phyloP scores from a whole-genome alignment of 2,797 vertebrate genomes.

The Acanthurus tractus region DNA sequence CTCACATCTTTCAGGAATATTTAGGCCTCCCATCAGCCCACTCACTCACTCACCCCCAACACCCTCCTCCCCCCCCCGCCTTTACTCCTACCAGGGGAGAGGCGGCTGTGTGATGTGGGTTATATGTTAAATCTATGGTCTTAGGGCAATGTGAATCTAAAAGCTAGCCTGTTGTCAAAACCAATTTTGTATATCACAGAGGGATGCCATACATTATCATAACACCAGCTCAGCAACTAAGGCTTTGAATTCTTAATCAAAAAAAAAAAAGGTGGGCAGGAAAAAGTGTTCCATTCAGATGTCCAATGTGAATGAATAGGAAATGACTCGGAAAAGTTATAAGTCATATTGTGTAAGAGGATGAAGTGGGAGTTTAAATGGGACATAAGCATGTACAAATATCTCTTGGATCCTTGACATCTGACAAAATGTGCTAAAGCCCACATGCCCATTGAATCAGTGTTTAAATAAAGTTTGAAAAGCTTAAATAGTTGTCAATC shows the following conservation, averaged over 20 bases:
- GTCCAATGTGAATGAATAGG: slow-evolving; percentile 33
- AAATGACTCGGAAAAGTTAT: slow-evolving; percentile 26
- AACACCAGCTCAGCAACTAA: slow-evolving; percentile 78
- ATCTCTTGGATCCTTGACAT: neutral
- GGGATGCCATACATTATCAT: slow-evolving; percentile 78
- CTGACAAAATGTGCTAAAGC: neutral
- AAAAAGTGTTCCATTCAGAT: slow-evolving; percentile 51
- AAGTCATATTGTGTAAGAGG: slow-evolving; percentile 21
- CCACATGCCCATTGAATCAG: too few species aligned
- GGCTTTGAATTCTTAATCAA: slow-evolving; percentile 75
- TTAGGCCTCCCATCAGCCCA: slow-evolving; percentile 31
- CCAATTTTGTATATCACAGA: slow-evolving; percentile 80
- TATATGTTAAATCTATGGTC: slow-evolving; percentile 75
- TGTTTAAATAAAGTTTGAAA: neutral
- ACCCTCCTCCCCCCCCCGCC: slow-evolving; percentile 4
- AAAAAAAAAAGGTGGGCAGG: slow-evolving; percentile 62
- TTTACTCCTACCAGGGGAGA: slow-evolving; percentile 41
- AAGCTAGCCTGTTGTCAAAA: slow-evolving; percentile 79
- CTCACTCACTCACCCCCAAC: neutral
- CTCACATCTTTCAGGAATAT: slow-evolving; percentile 74
- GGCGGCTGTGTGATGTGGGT: slow-evolving; percentile 62
- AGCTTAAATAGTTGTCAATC: neutral
- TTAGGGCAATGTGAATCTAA: slow-evolving; percentile 67
- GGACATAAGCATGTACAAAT: neutral
- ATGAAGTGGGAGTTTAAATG: neutral